Evolutionary conservation across 2,797 vertebrate genomes (phyloP).

Genomic region (Onychomys torridus): DNA sequence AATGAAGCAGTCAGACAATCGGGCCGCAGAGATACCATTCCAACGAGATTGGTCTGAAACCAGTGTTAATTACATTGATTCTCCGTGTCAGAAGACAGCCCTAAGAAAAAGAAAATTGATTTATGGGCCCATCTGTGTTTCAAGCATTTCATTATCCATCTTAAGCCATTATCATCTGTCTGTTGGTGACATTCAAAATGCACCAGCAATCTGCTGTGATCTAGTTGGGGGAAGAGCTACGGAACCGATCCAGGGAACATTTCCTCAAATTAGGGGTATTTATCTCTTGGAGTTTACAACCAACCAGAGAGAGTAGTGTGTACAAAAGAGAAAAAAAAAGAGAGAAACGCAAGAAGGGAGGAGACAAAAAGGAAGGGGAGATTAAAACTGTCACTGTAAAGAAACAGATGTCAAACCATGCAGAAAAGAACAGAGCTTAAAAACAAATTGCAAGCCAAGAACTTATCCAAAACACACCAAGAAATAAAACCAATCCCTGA

Average conservation of each 20-base stretch:
- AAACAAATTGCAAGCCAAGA: slow-evolving; percentile 47
- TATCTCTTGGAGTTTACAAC: slow-evolving; percentile 52
- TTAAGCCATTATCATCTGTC: slow-evolving; percentile 83
- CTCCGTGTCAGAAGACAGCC: slow-evolving; percentile 80
- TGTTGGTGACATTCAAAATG: slow-evolving; percentile 85
- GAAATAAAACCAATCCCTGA: background rate
- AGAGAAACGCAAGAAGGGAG: slow-evolving; percentile 66
- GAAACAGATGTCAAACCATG: slow-evolving; percentile 52
- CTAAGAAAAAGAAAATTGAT: slow-evolving; percentile 75
- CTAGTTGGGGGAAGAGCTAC: slow-evolving; percentile 75
- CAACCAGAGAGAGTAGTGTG: slow-evolving; percentile 36
- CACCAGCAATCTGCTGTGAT: slow-evolving; percentile 86
- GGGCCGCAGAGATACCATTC: background rate
- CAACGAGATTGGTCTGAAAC: slow-evolving; percentile 9
- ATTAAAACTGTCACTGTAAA: slow-evolving; percentile 59
- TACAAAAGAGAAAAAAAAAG: background rate
- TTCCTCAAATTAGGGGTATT: slow-evolving; percentile 56
- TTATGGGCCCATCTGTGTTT: slow-evolving; percentile 78
- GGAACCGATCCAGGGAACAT: slow-evolving; percentile 75
- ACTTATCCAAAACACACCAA: background rate
- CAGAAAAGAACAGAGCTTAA: slow-evolving; percentile 28
- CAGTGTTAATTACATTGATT: slow-evolving; percentile 63
- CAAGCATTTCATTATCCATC: slow-evolving; percentile 74
- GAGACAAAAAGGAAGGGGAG: background rate
- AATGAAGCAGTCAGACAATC: background rate